Percentiles rank a stretch among this genome's conserved stretches.
These are phyloP conservation scores for Sesia apiformis DNA, from an alignment of 2,888 invertebrate genomes.

Conservation along the genomic window DNA sequence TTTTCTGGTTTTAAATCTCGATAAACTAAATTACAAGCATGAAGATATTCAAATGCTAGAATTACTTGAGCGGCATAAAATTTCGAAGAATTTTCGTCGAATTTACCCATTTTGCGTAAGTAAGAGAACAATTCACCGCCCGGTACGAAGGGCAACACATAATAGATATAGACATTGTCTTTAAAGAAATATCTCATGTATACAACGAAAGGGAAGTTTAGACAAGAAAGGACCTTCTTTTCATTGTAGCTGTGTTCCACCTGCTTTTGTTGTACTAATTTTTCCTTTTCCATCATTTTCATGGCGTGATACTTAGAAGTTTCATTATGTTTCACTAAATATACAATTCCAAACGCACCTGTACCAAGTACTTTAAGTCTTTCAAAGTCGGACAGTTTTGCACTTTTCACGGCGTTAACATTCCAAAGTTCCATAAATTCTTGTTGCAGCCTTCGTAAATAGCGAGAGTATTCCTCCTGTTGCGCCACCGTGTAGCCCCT, in stretches of 20 bases:
- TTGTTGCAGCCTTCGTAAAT: slow-evolving; percentile 43
- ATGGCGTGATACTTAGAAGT: slow-evolving; percentile 83
- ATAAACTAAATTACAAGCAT: slow-evolving; percentile 89
- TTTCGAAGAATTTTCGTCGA: slow-evolving; percentile 84
- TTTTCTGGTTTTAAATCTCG: slow-evolving; percentile 96
- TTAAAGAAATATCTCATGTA: slow-evolving; percentile 89
- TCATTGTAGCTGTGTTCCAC: slow-evolving; percentile 92
- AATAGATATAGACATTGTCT: slow-evolving; percentile 88
- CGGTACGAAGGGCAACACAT: slow-evolving; percentile 85
- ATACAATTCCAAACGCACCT: slow-evolving; percentile 93
- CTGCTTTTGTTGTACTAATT: slow-evolving; percentile 90
- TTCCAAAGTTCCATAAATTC: slow-evolving; percentile 60
- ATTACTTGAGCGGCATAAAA: slow-evolving; percentile 95
- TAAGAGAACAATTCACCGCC: slow-evolving; percentile 93
- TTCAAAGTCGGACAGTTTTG: slow-evolving; percentile 78
- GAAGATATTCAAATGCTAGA: slow-evolving; percentile 92
- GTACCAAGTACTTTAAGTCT: slow-evolving; percentile 84
- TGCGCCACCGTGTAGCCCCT: slow-evolving; percentile 32
- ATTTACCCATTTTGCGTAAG: slow-evolving; percentile 76
- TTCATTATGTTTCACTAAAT: slow-evolving; percentile 76
- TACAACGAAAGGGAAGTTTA: slow-evolving; percentile 92
- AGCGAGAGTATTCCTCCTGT: slow-evolving; percentile 47
- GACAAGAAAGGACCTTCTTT: slow-evolving; percentile 88
- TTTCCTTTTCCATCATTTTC: slow-evolving; percentile 91
- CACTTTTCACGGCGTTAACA: slow-evolving; percentile 30